A percentile compares a stretch with the other conserved stretches of the same genome.
phyloP scores from a whole-genome alignment of 2,888 invertebrate species.

The Lasioglossum figueresi region DNA sequence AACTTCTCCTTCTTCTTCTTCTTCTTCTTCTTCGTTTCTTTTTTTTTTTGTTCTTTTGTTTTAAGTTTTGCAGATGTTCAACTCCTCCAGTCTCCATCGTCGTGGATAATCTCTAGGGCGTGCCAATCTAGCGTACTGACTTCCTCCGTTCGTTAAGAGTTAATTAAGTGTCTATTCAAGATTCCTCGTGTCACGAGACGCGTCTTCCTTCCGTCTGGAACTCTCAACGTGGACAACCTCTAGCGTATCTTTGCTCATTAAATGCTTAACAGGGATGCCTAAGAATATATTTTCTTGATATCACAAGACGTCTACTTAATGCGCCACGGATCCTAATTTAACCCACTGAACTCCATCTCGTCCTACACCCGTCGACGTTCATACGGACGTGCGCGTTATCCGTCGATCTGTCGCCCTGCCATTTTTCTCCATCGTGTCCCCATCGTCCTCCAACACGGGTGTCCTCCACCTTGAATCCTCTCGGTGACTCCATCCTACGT shows the following conservation, averaged over 20 bases:
- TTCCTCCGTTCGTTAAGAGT: constrained; percentile 66
- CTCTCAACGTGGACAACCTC: constrained; percentile 55
- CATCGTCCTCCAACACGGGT: constrained; percentile 12
- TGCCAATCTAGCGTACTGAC: constrained; percentile 72
- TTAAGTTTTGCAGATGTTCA: constrained; percentile 66
- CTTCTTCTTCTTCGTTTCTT: no score
- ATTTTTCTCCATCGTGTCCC: background rate
- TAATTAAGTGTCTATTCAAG: constrained; percentile 69
- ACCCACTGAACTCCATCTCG: background rate
- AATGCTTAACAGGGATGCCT: constrained; percentile 69
- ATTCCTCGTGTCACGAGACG: constrained; percentile 68
- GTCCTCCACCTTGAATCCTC: background rate
- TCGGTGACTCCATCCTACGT: constrained; percentile 26
- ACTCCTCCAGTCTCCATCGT: constrained; percentile 37
- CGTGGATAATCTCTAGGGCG: constrained; percentile 68
- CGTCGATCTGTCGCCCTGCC: constrained; percentile 48
- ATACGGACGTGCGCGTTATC: constrained; percentile 59
- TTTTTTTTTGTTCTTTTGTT: constrained; percentile 49
- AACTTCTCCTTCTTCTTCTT: constrained; percentile 64
- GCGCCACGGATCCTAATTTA: constrained; percentile 54
- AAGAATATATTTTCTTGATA: constrained; percentile 70
- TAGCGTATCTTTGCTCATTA: constrained; percentile 52
- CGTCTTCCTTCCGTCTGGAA: constrained; percentile 26
- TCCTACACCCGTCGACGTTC: constrained; percentile 46
- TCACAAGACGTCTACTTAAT: constrained; percentile 75